A percentile compares a stretch with the other conserved stretches of the same genome.
Evolutionary conservation across 2,113 vertebrate species (phyloP).

Genomic region (Oophaga pumilio): DNA sequence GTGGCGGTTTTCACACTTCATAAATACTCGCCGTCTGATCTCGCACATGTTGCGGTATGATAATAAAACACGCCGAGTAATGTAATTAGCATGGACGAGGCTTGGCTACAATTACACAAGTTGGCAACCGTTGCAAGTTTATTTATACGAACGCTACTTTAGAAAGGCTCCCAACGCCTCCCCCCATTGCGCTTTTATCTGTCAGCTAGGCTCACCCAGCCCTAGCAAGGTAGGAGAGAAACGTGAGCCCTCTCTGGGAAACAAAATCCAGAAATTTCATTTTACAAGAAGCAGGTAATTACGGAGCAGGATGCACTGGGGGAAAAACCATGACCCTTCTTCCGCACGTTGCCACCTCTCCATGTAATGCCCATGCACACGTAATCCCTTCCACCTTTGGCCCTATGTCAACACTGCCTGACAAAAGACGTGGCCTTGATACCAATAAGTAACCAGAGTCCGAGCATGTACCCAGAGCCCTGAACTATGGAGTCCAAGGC

Average conservation of each 20-base stretch:
- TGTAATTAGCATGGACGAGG: slow-evolving; percentile 35
- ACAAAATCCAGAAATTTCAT: neutral
- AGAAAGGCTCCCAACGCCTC: neutral
- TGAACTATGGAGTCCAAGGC: too few species aligned
- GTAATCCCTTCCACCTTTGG: neutral
- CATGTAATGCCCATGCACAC: neutral
- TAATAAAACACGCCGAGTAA: slow-evolving; percentile 11
- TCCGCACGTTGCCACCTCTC: neutral
- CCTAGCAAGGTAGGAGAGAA: neutral
- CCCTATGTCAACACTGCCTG: neutral
- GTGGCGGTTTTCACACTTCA: slow-evolving; percentile 20
- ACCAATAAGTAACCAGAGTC: neutral
- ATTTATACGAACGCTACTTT: slow-evolving; percentile 17
- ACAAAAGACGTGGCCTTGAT: neutral
- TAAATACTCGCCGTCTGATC: slow-evolving; percentile 20
- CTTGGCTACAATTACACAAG: slow-evolving; percentile 34
- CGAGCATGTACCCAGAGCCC: too few species aligned
- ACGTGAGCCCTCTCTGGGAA: neutral
- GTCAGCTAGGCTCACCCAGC: slow-evolving; percentile 5
- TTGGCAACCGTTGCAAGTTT: slow-evolving; percentile 25
- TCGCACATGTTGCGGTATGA: slow-evolving; percentile 17
- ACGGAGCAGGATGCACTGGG: neutral
- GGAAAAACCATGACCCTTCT: neutral
- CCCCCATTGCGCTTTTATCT: neutral
- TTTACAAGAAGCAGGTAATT: neutral